Base-by-base conservation (phyloP, 1,140 invertebrate genomes). In the Pseudomyrmex concolor region DNA sequence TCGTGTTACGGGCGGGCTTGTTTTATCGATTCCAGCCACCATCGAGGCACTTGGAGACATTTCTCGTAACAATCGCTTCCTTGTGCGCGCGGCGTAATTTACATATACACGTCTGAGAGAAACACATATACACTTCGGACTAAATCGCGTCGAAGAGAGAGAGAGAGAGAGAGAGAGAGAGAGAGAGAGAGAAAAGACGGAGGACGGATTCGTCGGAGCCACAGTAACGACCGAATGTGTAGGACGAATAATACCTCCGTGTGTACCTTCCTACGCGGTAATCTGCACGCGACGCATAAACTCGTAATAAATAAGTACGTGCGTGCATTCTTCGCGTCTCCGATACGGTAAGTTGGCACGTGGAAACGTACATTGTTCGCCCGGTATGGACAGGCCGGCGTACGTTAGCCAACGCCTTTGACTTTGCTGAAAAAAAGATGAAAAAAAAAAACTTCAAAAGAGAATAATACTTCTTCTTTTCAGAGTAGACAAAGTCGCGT, bases 181-280 rank as follows among this genome's bases (percentile, higher is more conserved):
- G 34, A 5, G 63, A 54, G 45, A 17, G 55, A 55, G 54, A 9
- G 64, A 63, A 34, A 25, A 34, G 34, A 34, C 34, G 34, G 5
- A 34, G 34, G 34, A 34, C 34, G 34, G 50, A 17, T 19, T 76
- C 17, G 67, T 43, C 13, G 57, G n/a, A 19, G 62, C 45, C 60
- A n/a, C 43, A 22, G 22, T 86, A 84, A 86, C 60, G 73, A 50
- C 57, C 71, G 66, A 73, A 51, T 48, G 81, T 57, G 84, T 85
- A 55, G 84, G 81, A 84, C 72, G 72, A 84, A 85, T 85, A 84
- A 84, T 84, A 76, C 66, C 62, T 54, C 63, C 67, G 15, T 63
- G 83, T 48, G 48, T 17, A 25, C n/a, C 7, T 48, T 54, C 73
- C 48, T 64, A 64, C 60, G 54, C 60, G 60, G 45, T 43, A 54